Conservation (phyloP, 2,113 vertebrate genomes). For the Falco punctatus region DNA sequence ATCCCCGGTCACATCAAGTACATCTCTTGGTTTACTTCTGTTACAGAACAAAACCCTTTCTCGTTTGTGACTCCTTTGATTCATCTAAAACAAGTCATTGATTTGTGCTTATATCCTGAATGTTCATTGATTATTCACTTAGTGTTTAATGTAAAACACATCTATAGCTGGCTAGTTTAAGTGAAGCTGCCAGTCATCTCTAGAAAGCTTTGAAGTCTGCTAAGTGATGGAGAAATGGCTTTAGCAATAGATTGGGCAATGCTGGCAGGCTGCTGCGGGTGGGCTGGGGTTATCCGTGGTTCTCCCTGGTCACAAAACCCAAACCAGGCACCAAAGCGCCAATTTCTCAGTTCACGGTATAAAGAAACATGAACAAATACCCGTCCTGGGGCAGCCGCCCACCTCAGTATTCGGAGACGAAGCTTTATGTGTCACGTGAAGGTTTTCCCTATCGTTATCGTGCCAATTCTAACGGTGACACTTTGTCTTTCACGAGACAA, state of each 20-base stretch:
- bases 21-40: slow-evolving; percentile 2
- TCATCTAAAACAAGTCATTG: slow-evolving; percentile 50
- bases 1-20: background rate
- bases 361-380: background rate
- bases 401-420: background rate
- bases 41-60: background rate
- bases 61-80: slow-evolving; percentile 35
- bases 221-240: background rate
- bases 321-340: background rate
- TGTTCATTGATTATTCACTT: slow-evolving; percentile 58
- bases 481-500: background rate
- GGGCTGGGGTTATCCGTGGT: accelerated
- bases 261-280: background rate
- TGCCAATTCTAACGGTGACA: background rate
- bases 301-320: background rate
- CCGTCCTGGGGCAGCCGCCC: background rate
- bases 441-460: background rate
- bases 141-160: slow-evolving; percentile 32
- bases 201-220: background rate
- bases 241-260: background rate
- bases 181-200: slow-evolving; percentile 34
- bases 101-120: slow-evolving; percentile 47
- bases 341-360: background rate
- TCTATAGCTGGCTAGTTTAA: slow-evolving; percentile 32
- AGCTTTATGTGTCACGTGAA: background rate